Percentiles rank a stretch among this genome's conserved stretches.
Conservation (phyloP, 2,113 vertebrate genomes). For the Phylloscopus trochiloides region DNA sequence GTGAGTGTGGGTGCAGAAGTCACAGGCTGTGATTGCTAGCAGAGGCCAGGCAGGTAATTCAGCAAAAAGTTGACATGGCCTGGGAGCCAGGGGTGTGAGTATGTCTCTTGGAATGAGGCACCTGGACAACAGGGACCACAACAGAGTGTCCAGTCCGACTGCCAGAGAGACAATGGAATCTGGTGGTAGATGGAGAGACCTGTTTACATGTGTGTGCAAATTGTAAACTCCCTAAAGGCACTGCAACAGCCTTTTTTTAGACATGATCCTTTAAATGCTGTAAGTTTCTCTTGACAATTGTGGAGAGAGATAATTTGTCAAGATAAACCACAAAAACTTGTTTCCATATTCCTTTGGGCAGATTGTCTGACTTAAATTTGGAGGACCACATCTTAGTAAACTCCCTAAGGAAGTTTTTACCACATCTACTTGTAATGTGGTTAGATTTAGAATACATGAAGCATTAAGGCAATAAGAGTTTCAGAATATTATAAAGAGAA, state of each 20-base stretch:
- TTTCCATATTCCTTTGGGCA: neutral
- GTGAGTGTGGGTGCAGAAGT: neutral
- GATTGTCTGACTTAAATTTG: neutral
- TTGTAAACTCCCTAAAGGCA: neutral
- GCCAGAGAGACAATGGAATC: neutral
- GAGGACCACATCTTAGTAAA: neutral
- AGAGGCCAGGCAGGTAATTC: neutral
- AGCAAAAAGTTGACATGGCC: neutral
- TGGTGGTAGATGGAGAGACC: neutral
- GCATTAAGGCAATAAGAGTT: neutral
- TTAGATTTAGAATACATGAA: neutral
- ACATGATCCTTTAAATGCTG: neutral
- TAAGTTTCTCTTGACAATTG: neutral
- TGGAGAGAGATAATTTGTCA: neutral
- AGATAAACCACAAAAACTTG: neutral
- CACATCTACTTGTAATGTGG: neutral
- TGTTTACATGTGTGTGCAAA: neutral
- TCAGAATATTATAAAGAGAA: neutral
- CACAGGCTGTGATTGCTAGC: neutral
- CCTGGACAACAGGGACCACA: neutral
- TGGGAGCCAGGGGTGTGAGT: rapidly evolving
- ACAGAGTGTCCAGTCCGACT: no score
- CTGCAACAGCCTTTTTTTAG: neutral
- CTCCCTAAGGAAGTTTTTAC: neutral
- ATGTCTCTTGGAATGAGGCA: neutral